Evolutionary conservation across 2,888 invertebrate genomes (phyloP).

Genomic region (Lasioglossum calceatum): DNA sequence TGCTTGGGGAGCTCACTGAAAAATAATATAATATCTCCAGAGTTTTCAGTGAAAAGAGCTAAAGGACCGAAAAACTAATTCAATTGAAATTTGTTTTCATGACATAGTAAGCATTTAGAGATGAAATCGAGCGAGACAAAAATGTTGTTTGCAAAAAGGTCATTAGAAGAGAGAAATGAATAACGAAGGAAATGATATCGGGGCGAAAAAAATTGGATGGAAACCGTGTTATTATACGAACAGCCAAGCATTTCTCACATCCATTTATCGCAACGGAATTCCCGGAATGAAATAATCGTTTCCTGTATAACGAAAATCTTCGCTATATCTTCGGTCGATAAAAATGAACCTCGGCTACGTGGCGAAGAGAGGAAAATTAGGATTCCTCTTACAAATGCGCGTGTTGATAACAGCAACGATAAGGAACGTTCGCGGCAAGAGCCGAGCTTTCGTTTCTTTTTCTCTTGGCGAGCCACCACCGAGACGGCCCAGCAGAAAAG

Average conservation of each 20-base stretch:
- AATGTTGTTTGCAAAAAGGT: not conserved
- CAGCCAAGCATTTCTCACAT: not conserved
- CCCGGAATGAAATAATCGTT: conserved; percentile 5
- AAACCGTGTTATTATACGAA: not conserved
- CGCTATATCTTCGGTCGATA: conserved; percentile 15
- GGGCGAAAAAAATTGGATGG: not conserved
- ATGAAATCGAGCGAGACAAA: not conserved
- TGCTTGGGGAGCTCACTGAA: not conserved
- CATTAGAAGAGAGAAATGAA: not conserved
- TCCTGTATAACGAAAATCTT: not conserved
- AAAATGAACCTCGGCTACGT: conserved; percentile 8
- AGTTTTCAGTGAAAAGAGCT: not conserved
- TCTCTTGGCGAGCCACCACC: not conserved
- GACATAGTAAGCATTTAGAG: not conserved
- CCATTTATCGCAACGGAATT: conserved; percentile 2
- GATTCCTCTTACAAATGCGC: conserved; percentile 18
- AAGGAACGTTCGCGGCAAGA: conserved; percentile 10
- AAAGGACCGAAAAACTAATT: not conserved
- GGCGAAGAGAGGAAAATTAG: not conserved
- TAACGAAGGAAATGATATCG: not conserved
- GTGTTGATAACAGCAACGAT: conserved; percentile 31
- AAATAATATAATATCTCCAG: not conserved
- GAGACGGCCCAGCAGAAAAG: not conserved
- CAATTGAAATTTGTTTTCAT: not conserved
- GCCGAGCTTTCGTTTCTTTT: not conserved